Conservation (phyloP, 2,888 invertebrate genomes). For the Escarpia spicata region DNA sequence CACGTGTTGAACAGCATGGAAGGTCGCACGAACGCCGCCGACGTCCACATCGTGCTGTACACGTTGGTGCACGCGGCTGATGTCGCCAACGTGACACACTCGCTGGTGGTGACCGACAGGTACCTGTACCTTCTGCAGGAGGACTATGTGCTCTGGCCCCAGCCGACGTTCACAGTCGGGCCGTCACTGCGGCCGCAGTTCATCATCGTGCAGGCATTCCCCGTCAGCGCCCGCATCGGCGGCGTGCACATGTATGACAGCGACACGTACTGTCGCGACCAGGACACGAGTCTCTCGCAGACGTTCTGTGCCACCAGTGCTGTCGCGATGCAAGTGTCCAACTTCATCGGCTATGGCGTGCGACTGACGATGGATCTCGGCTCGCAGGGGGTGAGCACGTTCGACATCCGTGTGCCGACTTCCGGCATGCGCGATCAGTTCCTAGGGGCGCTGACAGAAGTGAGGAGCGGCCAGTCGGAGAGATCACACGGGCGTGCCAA, state of each 20-base stretch:
- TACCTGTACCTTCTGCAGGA: conserved; percentile 54
- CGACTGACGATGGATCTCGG: conserved; percentile 40
- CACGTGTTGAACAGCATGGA: conserved; percentile 33
- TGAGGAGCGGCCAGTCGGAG: conserved; percentile 31
- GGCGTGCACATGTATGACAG: conserved; percentile 52
- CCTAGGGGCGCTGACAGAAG: conserved; percentile 37
- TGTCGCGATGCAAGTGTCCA: conserved; percentile 20
- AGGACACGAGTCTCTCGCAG: conserved; percentile 26
- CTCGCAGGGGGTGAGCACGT: conserved; percentile 22
- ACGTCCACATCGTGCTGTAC: conserved; percentile 38
- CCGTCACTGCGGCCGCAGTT: conserved; percentile 48
- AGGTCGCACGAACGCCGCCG: conserved; percentile 25
- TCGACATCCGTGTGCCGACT: conserved; percentile 42
- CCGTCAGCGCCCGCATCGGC: conserved; percentile 53
- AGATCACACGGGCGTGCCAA: conserved; percentile 14
- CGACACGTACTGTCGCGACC: conserved; percentile 32
- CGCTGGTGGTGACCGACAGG: conserved; percentile 54
- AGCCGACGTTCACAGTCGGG: conserved; percentile 53
- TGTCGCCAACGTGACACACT: conserved; percentile 27
- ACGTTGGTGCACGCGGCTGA: conserved; percentile 44
- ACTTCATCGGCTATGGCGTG: conserved; percentile 44
- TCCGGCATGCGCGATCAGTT: conserved; percentile 40
- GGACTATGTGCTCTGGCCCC: conserved; percentile 54
- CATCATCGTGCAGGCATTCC: conserved; percentile 53
- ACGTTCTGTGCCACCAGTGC: conserved; percentile 32